These are phyloP conservation scores for Anseranas semipalmata DNA, from an alignment of 2,113 vertebrate species.

Conservation along the genomic window DNA sequence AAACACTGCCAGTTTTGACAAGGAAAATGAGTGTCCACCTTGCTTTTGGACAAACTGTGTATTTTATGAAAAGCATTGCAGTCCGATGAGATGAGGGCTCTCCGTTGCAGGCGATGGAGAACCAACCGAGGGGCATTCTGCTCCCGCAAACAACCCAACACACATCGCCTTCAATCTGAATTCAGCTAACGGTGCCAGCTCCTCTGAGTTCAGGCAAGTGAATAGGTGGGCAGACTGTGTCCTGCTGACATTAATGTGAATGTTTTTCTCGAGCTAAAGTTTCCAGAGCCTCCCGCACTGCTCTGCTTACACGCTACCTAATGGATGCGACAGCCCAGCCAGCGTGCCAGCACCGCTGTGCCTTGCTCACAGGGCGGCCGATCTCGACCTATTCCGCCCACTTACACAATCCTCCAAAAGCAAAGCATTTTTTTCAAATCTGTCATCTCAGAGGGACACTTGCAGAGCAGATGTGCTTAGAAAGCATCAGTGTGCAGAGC, in stretches of 20 bases:
- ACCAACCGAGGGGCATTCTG: background rate
- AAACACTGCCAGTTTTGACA: background rate
- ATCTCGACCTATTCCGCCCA: background rate
- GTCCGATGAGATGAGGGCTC: too few relatives aligned
- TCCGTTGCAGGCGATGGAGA: background rate
- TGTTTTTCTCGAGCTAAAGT: background rate
- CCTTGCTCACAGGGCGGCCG: background rate
- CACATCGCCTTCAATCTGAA: background rate
- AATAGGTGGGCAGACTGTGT: background rate
- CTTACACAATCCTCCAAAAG: background rate
- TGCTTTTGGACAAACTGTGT: background rate
- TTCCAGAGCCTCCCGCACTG: background rate
- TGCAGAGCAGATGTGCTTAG: slow-evolving; percentile 33
- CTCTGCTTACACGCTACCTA: background rate
- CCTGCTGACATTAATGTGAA: background rate
- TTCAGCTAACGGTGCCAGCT: background rate
- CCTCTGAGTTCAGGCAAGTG: background rate
- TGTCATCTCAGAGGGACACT: slow-evolving; percentile 35
- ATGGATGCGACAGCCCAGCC: slow-evolving; percentile 25
- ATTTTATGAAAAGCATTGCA: background rate
- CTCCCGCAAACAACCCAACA: background rate
- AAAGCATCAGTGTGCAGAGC: background rate
- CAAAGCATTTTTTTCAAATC: background rate
- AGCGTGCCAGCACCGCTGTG: background rate
- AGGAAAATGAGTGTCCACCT: background rate